phyloP scores from a whole-genome alignment of 2,797 vertebrate genomes.

The Poeciliopsis infans region DNA sequence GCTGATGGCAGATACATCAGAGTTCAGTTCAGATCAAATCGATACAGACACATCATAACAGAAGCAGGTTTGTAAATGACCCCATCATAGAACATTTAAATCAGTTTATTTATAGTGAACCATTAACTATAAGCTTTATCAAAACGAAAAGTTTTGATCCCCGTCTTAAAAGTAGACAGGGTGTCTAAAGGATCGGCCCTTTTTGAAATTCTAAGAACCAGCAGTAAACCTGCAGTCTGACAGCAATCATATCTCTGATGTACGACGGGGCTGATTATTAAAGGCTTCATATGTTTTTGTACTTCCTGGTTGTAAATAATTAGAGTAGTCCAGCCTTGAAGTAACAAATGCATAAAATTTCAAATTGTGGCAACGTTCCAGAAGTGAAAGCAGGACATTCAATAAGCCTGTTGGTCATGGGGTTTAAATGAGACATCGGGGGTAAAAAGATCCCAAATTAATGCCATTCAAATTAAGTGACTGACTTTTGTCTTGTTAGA shows the following conservation, averaged over 20 bases:
- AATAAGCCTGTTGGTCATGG: neutral
- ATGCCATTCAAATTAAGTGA: too few species aligned
- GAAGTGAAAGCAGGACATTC: neutral
- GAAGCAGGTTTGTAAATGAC: conserved; percentile 12
- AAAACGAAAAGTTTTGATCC: too few species aligned
- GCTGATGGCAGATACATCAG: conserved; percentile 26
- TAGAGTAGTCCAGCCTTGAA: neutral
- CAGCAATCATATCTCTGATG: too few species aligned
- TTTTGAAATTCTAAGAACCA: too few species aligned
- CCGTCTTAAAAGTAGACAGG: too few species aligned
- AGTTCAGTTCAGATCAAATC: conserved; percentile 42
- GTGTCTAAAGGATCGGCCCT: too few species aligned
- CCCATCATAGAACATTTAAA: too few species aligned
- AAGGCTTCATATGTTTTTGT: neutral
- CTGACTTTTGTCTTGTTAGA: neutral
- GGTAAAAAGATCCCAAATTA: too few species aligned
- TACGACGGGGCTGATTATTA: neutral
- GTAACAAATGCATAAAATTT: neutral
- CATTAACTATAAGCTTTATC: too few species aligned
- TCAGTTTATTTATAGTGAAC: too few species aligned
- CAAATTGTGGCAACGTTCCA: neutral
- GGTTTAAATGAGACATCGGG: too few species aligned
- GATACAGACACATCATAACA: conserved; percentile 43
- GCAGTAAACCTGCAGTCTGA: too few species aligned
- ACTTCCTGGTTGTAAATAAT: neutral